Evolutionary conservation across 2,888 invertebrate species (phyloP), one percentile per base, ranked within the genome.

Genomic region (Melieria picta): DNA sequence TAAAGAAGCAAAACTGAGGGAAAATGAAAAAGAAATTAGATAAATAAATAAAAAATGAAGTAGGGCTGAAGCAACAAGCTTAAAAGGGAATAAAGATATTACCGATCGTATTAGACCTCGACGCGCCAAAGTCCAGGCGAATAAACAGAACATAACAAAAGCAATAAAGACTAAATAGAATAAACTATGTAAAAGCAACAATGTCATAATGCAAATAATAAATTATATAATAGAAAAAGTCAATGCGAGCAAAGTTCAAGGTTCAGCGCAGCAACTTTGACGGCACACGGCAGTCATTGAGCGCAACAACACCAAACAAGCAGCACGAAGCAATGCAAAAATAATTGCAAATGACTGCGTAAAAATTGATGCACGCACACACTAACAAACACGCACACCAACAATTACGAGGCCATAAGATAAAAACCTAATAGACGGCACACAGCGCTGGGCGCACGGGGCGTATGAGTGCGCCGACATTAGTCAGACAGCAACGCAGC

Each of bases 281-380:
- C 30, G 30, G 30, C 30, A 30, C 30, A 30, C 30, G 30, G 7
- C 50, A 13, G 16, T 42, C 11, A n/a, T 5, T 9, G 43, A 60
- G 43, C 16, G n/a, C 4, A 42, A 42, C 11, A 3, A 46, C 13
- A 67, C 58, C 42, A 48, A 50, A 58, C 50, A 43, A 58, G 13
- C 42, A 11, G 13, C n/a, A 13, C 43, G 13, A 45, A 1, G 50
- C 7, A 46, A 45, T 52, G 67, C 43, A 60, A 16, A 45, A 45
- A 16, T 52, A 67, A 67, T 61, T 61, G 52, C 67, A 67, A 67
- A 67, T 45, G 50, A 61, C 67, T 60, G 50, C 60, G 45, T 67
- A 42, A 42, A 67, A 30, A 60, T 61, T 60, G 50, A 67, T 67
- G 67, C 67, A 67, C 50, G 30, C 30, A 30, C 30, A 30, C 30